Base-by-base conservation (phyloP, 2,797 vertebrate genomes). In the Neosalanx taihuensis region DNA sequence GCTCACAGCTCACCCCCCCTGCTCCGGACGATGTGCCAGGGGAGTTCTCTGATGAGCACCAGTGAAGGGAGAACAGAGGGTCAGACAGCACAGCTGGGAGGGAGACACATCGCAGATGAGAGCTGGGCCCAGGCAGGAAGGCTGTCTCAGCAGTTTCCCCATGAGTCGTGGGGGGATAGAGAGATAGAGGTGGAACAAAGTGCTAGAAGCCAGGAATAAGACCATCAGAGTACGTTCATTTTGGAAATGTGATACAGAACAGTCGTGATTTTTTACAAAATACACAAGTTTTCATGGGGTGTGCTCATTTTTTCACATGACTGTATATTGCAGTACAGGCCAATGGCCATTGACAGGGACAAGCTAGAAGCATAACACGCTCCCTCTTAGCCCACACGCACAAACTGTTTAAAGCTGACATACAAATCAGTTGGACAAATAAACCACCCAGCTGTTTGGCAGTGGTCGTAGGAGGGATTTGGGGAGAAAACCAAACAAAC, bases 131-230 rank as follows among this genome's bases (percentile, higher is more conserved):
- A 83, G 83, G 88, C 85, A 84, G 82, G 86, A 76, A 86, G 83
- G 85, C 87, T 86, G 87, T 86, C 82, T 89, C 89, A 83, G 88
- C 90, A 83, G 72, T 85, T 88, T 83, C 69, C 63, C 4, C 66
- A 74, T 85, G 84, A 88, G 72, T 89, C 86, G 58, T 60, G 58
- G 23, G 20, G 20, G 23, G 20, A 60, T 5, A 60, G 20, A 59
- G 57, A 58, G 56, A 58, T n/a, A 58, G 56, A 23, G 56, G 23
- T 58, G 56, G 56, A 58, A 9, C 58, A 12, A 2, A 23, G 12
- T 29, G 20, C 26, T 60, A 26, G 23, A 60, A 60, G 20, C 58
- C 58, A 29, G 20, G 26, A 10, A 29, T 60, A 60, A 60, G 9
- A 7, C 56, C n/a, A 58, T 58, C 56, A 58, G 56, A 60, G 51